Evolutionary conservation across 1,140 invertebrate species (phyloP), one percentile per base, ranked within the genome.

Genomic region (Pseudomyrmex pallidus): DNA sequence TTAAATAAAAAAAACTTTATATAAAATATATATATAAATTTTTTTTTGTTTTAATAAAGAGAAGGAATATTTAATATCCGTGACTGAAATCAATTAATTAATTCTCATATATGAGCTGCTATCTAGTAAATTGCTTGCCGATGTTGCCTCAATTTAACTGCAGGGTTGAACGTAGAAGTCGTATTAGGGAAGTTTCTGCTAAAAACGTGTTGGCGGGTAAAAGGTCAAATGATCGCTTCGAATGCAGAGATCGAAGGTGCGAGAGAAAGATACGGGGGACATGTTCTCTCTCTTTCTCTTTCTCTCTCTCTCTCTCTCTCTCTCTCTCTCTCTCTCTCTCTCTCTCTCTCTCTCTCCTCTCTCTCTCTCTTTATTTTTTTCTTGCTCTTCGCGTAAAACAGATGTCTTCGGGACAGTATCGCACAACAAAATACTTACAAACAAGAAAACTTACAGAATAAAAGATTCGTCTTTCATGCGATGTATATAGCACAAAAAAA

Each of bases 211-310:
- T 48, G 66, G 56, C 66, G 66, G 54, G 3, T 22, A 62, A 80
- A 72, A 80, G 76, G 76, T 80, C 76, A 80, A 80, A 80, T 80
- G 76, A 70, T 80, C 76, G 76, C 46, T 72, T 35, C 35, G 56
- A 70, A 80, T 44, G n/a, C 52, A 35, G 52, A 17, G 68, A 22
- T 44, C 25, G 68, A 35, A 70, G 13, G 50, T 59, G 64, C 54
- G 76, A 57, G 44, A 48, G 76, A 63, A 72, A 48, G 66, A 12
- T 44, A 9, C 15, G 15, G 20, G 44, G 15, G 20, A 72, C 25
- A 2, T n/a, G 48, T 54, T 35, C 35, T 35, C 35, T 35, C 35
- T 35, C 0, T 35, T 0, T 35, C 35, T 35, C 0, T 35, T 0
- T 7, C 35, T 35, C 35, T 35, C 35, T 35, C 5, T 35, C 5